Evolutionary conservation across 2,888 invertebrate species (phyloP).

Genomic region (Agrotis segetum): DNA sequence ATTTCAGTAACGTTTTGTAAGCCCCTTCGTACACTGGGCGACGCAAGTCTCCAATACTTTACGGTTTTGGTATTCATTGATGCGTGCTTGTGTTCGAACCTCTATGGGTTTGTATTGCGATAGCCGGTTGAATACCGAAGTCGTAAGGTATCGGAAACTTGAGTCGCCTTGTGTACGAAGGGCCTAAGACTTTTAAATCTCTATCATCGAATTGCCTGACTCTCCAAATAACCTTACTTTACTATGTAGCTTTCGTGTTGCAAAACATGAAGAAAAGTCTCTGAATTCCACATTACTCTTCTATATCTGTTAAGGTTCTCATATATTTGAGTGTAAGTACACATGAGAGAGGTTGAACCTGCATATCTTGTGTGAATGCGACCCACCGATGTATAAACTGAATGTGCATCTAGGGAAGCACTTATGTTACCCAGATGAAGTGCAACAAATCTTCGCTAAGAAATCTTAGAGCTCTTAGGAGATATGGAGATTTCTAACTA

Average conservation of each 20-base stretch:
- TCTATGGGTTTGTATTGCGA: too few relatives aligned
- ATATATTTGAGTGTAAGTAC: constrained; percentile 34
- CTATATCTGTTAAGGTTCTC: constrained; percentile 23
- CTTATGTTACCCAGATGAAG: constrained; percentile 55
- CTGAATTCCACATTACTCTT: constrained; percentile 20
- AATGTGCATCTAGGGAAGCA: constrained; percentile 61
- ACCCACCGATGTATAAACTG: constrained; percentile 35
- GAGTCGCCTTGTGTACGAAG: too few relatives aligned
- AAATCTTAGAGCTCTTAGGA: constrained; percentile 41
- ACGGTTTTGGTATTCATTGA: too few relatives aligned
- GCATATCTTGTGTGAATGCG: constrained; percentile 36
- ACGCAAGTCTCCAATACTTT: too few relatives aligned
- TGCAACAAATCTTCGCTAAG: constrained; percentile 59
- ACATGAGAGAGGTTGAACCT: constrained; percentile 6
- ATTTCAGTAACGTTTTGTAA: too few relatives aligned
- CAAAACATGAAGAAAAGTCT: constrained; percentile 12
- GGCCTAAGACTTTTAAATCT: too few relatives aligned
- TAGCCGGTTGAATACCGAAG: too few relatives aligned
- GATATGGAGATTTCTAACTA: constrained; percentile 46
- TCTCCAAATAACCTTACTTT: too few relatives aligned
- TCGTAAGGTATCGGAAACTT: too few relatives aligned
- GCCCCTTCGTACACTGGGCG: too few relatives aligned
- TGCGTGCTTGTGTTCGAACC: too few relatives aligned
- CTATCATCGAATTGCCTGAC: too few relatives aligned
- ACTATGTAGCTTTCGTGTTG: not conserved